phyloP scores from a whole-genome alignment of 2,888 invertebrate species.

The Diarsia rubi region DNA sequence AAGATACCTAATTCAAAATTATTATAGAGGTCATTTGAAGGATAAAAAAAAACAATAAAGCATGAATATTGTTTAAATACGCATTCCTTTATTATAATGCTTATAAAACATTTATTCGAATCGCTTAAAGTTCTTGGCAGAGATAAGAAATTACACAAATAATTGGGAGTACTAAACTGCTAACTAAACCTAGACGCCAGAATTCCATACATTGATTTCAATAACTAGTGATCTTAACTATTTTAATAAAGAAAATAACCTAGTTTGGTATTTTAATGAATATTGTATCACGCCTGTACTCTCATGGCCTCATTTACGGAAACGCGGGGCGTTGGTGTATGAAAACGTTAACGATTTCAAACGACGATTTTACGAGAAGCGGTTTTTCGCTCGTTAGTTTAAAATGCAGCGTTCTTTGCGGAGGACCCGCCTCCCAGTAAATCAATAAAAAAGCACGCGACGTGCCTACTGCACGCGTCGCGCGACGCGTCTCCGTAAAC shows the following conservation, averaged over 20 bases:
- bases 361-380: no score
- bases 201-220: constrained; percentile 20
- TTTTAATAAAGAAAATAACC: background rate
- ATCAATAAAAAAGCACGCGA: no score
- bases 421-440: no score
- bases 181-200: background rate
- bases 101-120: background rate
- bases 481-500: no score
- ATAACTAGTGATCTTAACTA: constrained; percentile 20
- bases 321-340: no score
- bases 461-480: no score
- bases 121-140: background rate
- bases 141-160: background rate
- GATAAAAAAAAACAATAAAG: constrained; percentile 3
- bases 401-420: no score
- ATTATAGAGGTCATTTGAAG: background rate
- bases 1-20: background rate
- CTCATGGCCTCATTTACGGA: no score
- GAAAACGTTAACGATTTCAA: no score
- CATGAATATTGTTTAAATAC: background rate
- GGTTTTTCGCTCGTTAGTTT: no score
- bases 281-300: background rate
- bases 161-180: constrained; percentile 9
- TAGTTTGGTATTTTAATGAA: background rate
- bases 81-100: constrained; percentile 23